Conservation (phyloP, 2,888 invertebrate genomes). For the Aelia acuminata region DNA sequence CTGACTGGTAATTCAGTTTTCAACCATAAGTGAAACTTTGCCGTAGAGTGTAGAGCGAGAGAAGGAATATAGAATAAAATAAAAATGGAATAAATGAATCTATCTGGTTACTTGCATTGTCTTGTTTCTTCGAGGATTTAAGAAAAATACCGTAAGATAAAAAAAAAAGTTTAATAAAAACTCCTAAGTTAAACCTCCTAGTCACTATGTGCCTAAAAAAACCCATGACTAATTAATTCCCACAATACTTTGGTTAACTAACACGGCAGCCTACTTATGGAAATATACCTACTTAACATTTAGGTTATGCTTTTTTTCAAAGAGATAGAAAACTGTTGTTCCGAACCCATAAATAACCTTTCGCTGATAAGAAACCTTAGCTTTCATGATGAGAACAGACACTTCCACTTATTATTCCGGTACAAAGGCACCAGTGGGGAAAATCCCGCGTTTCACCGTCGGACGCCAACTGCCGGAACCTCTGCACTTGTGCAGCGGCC, state of each 20-base stretch:
- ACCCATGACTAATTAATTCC: not conserved
- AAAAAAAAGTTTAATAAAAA: too few species aligned
- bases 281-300: not conserved
- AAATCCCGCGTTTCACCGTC: not conserved
- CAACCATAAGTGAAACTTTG: too few species aligned
- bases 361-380: not conserved
- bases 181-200: too few species aligned
- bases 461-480: not conserved
- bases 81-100: too few species aligned
- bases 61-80: too few species aligned
- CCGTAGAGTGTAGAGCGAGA: too few species aligned
- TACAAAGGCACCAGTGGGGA: not conserved
- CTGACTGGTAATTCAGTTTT: too few species aligned
- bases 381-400: not conserved
- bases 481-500: slow-evolving; percentile 7
- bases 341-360: not conserved
- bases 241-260: not conserved
- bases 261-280: not conserved
- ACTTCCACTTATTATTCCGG: slow-evolving; percentile 18
- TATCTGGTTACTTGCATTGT: too few species aligned
- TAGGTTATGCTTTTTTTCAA: not conserved
- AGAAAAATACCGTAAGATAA: too few species aligned
- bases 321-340: not conserved
- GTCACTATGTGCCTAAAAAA: too few species aligned
- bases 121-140: too few species aligned